phyloP scores from a whole-genome alignment of 2,888 invertebrate species.

The Dioctria linearis region DNA sequence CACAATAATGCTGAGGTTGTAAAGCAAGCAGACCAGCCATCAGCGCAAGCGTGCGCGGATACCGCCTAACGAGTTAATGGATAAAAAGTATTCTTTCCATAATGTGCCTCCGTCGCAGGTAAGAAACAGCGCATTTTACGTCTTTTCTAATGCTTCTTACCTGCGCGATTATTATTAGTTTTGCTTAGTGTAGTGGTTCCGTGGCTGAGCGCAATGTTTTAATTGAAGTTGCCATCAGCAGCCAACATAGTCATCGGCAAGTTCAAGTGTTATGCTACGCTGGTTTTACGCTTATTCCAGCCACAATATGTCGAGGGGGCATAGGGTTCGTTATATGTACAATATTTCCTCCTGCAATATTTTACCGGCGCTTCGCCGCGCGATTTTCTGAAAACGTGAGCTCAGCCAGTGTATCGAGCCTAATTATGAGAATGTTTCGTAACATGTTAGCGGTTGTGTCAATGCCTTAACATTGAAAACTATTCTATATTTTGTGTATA shows the following conservation, averaged over 20 bases:
- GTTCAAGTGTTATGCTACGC: conserved; percentile 30
- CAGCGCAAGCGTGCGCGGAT: no score
- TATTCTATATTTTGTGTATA: no score
- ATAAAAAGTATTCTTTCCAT: not conserved
- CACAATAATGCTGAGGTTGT: conserved; percentile 12
- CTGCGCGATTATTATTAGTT: not conserved
- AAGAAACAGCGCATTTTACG: conserved; percentile 1
- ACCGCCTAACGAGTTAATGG: conserved; percentile 15
- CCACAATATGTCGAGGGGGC: not conserved
- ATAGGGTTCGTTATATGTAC: not conserved
- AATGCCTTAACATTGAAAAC: no score
- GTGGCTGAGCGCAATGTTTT: not conserved
- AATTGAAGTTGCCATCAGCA: not conserved
- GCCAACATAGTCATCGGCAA: no score
- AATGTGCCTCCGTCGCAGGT: conserved; percentile 14
- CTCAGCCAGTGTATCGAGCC: conserved; percentile 36
- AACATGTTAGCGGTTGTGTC: conserved; percentile 31
- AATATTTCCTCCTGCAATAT: conserved; percentile 8
- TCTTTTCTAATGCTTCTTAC: conserved; percentile 33
- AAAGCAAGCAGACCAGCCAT: not conserved
- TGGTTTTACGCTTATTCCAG: conserved; percentile 26
- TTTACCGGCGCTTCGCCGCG: not conserved
- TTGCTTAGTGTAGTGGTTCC: not conserved
- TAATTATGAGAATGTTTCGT: conserved; percentile 34
- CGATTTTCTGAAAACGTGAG: conserved; percentile 36